A percentile compares a stretch with the other conserved stretches of the same genome.
phyloP scores from a whole-genome alignment of 2,797 vertebrate genomes.

The Danio albolineatus region DNA sequence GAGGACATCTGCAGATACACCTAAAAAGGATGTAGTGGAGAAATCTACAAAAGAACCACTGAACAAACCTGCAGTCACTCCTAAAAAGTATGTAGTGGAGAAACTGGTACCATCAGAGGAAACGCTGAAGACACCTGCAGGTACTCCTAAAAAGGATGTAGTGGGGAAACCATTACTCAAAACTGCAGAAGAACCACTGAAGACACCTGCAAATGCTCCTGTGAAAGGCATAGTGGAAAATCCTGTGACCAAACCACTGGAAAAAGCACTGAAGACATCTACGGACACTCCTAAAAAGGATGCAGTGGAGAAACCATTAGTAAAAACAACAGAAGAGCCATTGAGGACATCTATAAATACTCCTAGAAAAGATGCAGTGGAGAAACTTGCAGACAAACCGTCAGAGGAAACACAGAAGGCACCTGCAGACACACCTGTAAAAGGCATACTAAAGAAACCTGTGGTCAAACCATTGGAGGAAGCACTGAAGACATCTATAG shows the following conservation, averaged over 20 bases:
- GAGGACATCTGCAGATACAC: neutral
- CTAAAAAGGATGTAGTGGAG: neutral
- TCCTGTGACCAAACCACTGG: neutral
- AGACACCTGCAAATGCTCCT: neutral
- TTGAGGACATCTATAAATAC: neutral
- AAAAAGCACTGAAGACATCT: neutral
- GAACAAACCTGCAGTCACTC: neutral
- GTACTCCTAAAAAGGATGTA: neutral
- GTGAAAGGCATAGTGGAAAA: neutral
- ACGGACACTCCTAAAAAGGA: neutral
- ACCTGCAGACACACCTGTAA: neutral
- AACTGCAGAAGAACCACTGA: neutral
- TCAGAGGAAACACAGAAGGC: neutral
- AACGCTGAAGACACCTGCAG: conserved; percentile 5
- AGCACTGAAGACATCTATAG: conserved; percentile 1
- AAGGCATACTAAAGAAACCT: neutral
- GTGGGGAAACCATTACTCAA: neutral
- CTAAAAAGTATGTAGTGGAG: neutral
- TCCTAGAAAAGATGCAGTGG: too few species aligned
- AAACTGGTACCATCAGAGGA: neutral
- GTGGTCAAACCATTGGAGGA: neutral
- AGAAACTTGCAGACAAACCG: neutral
- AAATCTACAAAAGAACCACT: neutral
- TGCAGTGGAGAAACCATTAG: neutral
- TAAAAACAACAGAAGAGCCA: neutral